Percentiles rank a stretch among this genome's conserved stretches.
Conservation (phyloP, 2,888 invertebrate genomes). For the Archaeoteleia sp. region DNA sequence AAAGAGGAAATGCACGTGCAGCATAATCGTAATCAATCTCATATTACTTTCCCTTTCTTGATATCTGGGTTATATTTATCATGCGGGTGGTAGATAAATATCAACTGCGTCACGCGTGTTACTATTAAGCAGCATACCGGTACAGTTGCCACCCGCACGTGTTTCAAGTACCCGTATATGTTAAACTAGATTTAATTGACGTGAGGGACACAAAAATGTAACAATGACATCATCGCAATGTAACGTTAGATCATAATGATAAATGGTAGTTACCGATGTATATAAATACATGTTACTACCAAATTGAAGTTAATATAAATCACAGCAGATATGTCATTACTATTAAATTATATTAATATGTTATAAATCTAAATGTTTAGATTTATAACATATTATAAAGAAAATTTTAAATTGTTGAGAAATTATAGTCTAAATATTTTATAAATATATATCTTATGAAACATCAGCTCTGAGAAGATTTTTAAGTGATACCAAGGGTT, state of each 20-base stretch:
- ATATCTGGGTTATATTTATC: slow-evolving; percentile 51
- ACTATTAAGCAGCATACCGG: slow-evolving; percentile 43
- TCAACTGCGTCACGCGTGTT: slow-evolving; percentile 44
- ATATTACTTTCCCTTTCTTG: slow-evolving; percentile 51
- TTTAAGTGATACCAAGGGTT: too few species aligned
- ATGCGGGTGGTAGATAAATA: slow-evolving; percentile 46
- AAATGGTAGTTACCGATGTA: too few species aligned
- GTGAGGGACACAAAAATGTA: slow-evolving; percentile 18
- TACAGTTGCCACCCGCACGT: slow-evolving; percentile 46
- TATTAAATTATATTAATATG: too few species aligned
- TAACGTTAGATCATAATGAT: slow-evolving; percentile 32
- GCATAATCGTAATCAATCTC: slow-evolving; percentile 44
- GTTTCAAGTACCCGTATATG: slow-evolving; percentile 35
- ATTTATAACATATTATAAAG: too few species aligned
- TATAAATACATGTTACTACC: too few species aligned
- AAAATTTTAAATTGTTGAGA: too few species aligned
- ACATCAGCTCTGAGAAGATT: too few species aligned
- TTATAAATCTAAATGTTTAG: too few species aligned
- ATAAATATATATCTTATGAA: too few species aligned
- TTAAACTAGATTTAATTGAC: slow-evolving; percentile 31
- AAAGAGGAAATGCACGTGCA: slow-evolving; percentile 47
- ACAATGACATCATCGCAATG: background rate
- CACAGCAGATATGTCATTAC: too few species aligned
- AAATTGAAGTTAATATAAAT: too few species aligned
- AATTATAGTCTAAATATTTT: too few species aligned